A percentile compares a stretch with the other conserved stretches of the same genome.
These are phyloP conservation scores for Ferdinandea cuprea DNA, from an alignment of 2,888 invertebrate species.

Conservation along the genomic window DNA sequence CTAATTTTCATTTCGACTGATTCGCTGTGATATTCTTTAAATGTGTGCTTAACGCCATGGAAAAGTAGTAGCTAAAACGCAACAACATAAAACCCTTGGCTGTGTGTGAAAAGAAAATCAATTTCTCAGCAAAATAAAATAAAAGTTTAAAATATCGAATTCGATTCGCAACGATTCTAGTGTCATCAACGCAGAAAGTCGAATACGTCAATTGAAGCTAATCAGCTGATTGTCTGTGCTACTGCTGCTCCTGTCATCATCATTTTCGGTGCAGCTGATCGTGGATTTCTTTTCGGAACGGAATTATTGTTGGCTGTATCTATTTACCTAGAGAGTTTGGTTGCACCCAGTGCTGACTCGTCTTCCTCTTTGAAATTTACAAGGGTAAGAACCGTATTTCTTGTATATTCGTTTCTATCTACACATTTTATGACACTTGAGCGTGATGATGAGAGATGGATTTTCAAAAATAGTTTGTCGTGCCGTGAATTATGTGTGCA, in stretches of 20 bases:
- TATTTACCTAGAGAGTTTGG: neutral
- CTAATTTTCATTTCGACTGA: conserved; percentile 15
- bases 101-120: too few relatives aligned
- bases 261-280: conserved; percentile 48
- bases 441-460: conserved; percentile 7
- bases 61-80: conserved; percentile 23
- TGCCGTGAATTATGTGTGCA: conserved; percentile 37
- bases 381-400: conserved; percentile 62
- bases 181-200: conserved; percentile 35
- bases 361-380: conserved; percentile 17
- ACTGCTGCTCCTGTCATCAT: conserved; percentile 70
- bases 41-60: conserved; percentile 17
- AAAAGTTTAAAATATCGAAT: conserved; percentile 1
- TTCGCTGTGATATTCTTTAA: neutral
- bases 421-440: conserved; percentile 3
- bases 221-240: conserved; percentile 61
- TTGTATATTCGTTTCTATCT: conserved; percentile 1
- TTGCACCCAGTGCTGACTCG: neutral
- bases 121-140: neutral
- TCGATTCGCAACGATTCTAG: conserved; percentile 23
- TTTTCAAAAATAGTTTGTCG: conserved; percentile 58
- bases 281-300: conserved; percentile 61
- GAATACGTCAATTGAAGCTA: conserved; percentile 4
- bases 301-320: neutral
- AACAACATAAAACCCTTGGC: conserved; percentile 4